phyloP scores from a whole-genome alignment of 2,113 vertebrate species.

The Melanerpes formicivorus region DNA sequence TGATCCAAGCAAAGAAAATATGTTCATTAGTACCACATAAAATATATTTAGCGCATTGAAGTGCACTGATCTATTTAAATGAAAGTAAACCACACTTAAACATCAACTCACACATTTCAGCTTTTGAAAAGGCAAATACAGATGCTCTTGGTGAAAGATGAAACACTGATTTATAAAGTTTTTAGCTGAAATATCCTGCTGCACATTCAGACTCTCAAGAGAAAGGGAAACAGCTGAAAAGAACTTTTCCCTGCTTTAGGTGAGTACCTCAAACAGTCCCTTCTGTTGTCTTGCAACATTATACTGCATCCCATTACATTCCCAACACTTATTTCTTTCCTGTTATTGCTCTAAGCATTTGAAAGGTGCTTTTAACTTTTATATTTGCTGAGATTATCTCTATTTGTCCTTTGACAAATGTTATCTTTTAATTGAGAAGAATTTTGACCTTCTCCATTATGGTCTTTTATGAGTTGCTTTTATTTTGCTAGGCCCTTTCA shows the following conservation, averaged over 20 bases:
- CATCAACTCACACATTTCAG: background rate
- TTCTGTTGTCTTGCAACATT: background rate
- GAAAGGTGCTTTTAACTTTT: constrained; percentile 22
- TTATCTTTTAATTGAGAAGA: background rate
- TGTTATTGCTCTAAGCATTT: background rate
- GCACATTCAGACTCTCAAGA: background rate
- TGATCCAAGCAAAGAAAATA: background rate
- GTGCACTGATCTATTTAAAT: background rate
- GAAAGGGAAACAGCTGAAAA: background rate
- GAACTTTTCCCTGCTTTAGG: background rate
- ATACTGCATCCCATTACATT: background rate
- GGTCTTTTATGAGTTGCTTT: background rate
- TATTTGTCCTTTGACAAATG: background rate
- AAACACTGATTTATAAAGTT: background rate
- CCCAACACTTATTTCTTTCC: background rate
- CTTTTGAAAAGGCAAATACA: background rate
- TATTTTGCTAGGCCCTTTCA: background rate
- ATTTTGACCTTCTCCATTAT: background rate
- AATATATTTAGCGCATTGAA: background rate
- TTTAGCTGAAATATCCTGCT: background rate
- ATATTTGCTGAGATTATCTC: background rate
- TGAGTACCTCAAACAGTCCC: background rate
- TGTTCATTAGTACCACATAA: background rate
- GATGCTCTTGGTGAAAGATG: background rate
- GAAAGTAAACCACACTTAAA: background rate